phyloP scores from a whole-genome alignment of 2,888 invertebrate species.

The Imbricaverruca yamaguchii region DNA sequence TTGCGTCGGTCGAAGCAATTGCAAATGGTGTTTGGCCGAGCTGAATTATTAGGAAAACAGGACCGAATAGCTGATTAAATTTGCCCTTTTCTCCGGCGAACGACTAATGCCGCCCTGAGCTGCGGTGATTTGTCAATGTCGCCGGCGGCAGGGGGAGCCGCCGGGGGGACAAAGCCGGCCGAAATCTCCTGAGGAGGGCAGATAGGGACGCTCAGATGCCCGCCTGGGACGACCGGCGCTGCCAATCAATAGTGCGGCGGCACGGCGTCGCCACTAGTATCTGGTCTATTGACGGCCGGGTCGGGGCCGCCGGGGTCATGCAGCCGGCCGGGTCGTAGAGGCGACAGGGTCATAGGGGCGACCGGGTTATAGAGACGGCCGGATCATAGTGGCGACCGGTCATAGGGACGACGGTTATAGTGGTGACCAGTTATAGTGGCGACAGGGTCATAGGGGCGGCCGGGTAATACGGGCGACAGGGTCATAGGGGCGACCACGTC shows the following conservation, averaged over 20 bases:
- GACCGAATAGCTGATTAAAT: constrained; percentile 8
- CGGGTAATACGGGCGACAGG: too few species aligned
- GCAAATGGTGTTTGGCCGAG: background rate
- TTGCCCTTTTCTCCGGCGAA: background rate
- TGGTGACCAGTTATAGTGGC: too few species aligned
- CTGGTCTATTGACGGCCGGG: background rate
- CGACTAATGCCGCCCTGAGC: background rate
- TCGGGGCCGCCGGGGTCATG: background rate
- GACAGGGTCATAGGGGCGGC: too few species aligned
- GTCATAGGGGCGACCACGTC: too few species aligned
- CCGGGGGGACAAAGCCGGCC: constrained; percentile 13
- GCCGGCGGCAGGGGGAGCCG: constrained; percentile 1
- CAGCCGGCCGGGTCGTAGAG: background rate
- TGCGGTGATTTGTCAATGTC: constrained; percentile 14
- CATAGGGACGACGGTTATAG: too few species aligned
- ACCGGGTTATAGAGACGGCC: too few species aligned
- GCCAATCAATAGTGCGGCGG: background rate
- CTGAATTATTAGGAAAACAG: constrained; percentile 14
- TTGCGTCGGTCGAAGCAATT: constrained; percentile 5
- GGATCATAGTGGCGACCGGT: too few species aligned
- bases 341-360: background rate
- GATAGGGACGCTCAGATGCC: constrained; percentile 7
- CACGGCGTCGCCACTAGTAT: background rate
- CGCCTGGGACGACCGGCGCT: background rate
- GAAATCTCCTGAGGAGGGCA: constrained; percentile 24